Conservation (phyloP, 2,888 invertebrate genomes). For the Steinernema hermaphroditum region DNA sequence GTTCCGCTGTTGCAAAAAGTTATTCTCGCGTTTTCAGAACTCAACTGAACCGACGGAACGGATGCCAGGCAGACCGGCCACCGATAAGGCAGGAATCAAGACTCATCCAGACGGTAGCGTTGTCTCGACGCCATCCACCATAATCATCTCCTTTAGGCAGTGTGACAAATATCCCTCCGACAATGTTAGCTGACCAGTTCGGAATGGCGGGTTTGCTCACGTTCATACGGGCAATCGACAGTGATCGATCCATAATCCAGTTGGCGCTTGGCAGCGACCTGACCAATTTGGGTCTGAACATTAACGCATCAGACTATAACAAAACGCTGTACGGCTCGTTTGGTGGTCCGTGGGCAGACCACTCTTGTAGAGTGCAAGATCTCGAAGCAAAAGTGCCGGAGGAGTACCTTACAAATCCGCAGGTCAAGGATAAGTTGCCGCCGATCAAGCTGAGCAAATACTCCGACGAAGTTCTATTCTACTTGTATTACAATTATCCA, state of each 20-base stretch:
- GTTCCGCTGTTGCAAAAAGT: background rate
- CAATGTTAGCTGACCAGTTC: slow-evolving; percentile 99
- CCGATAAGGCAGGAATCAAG: slow-evolving; percentile 79
- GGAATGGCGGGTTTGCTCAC: slow-evolving; percentile 97
- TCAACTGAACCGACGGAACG: slow-evolving; percentile 36
- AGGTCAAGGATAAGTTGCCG: slow-evolving; percentile 80
- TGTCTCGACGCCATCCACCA: no score
- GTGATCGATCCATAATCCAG: slow-evolving; percentile 92
- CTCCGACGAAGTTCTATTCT: slow-evolving; percentile 91
- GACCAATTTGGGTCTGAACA: slow-evolving; percentile 93
- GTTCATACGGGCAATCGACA: slow-evolving; percentile 95
- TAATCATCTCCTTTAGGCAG: no score
- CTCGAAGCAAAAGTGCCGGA: slow-evolving; percentile 71
- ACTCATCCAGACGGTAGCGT: slow-evolving; percentile 89
- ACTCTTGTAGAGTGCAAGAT: slow-evolving; percentile 96
- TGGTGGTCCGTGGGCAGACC: slow-evolving; percentile 97
- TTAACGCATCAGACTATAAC: slow-evolving; percentile 86
- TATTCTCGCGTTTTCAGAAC: slow-evolving; percentile 33
- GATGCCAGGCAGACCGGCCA: background rate
- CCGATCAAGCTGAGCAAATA: slow-evolving; percentile 89
- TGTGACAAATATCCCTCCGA: slow-evolving; percentile 95
- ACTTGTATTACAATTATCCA: slow-evolving; percentile 97
- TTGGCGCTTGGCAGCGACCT: slow-evolving; percentile 95
- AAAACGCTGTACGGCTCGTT: slow-evolving; percentile 89
- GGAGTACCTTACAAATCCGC: slow-evolving; percentile 95